Conservation (phyloP, 2,797 vertebrate species). For the Poliocrania exsul region DNA sequence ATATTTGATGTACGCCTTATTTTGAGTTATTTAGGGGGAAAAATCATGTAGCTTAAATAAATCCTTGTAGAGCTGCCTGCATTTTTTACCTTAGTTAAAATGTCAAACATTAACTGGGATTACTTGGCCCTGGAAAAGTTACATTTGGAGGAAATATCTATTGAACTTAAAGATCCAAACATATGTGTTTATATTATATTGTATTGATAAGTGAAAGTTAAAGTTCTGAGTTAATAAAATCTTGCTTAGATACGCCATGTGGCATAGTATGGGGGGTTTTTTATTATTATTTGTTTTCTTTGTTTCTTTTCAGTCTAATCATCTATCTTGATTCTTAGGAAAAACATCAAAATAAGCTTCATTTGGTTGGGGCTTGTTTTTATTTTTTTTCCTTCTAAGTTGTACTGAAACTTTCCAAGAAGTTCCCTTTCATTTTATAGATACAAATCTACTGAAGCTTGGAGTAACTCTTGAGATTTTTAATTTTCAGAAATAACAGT, state of each 20-base stretch:
- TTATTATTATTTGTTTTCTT: neutral
- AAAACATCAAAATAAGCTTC: neutral
- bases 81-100: constrained; percentile 67
- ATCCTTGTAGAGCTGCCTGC: constrained; percentile 38
- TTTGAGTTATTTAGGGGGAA: neutral
- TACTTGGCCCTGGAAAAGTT: constrained; percentile 49
- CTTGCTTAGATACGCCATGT: neutral
- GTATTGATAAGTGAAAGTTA: neutral
- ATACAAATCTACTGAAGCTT: neutral
- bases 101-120: constrained; percentile 65
- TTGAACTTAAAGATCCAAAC: constrained; percentile 19
- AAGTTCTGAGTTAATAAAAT: neutral
- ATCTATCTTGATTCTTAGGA: neutral
- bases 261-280: neutral
- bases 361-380: neutral
- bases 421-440: neutral
- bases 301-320: neutral
- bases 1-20: neutral
- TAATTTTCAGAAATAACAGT: neutral
- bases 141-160: constrained; percentile 12
- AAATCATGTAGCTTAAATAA: neutral
- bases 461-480: neutral
- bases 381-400: neutral
- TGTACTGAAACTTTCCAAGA: neutral
- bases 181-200: neutral